These are phyloP conservation scores for Gymnopithys bicolor DNA, from an alignment of 2,797 vertebrate species.

Conservation along the genomic window DNA sequence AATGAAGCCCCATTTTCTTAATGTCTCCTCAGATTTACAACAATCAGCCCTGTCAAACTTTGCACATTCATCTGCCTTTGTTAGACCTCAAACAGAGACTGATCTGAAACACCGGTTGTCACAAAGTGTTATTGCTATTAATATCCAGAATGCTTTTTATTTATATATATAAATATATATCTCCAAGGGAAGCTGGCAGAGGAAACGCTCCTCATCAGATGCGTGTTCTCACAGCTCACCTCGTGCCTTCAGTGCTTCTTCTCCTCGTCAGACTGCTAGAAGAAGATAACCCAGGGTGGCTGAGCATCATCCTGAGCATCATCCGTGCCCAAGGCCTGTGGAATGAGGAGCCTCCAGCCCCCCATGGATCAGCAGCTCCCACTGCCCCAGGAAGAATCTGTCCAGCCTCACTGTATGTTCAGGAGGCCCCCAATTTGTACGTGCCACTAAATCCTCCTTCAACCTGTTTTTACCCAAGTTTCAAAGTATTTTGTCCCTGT, in stretches of 20 bases:
- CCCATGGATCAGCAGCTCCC: rapidly evolving
- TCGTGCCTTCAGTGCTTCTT: not conserved
- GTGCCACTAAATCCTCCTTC: not conserved
- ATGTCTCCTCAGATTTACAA: not conserved
- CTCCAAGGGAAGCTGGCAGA: not conserved
- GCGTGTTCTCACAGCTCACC: not conserved
- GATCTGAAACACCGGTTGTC: not conserved
- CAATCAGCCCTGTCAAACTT: not conserved
- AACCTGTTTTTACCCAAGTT: rapidly evolving
- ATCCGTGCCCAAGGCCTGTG: not conserved
- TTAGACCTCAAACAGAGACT: not conserved
- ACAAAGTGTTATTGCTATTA: slow-evolving; percentile 11
- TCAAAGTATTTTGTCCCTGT: not conserved
- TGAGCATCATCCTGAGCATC: not conserved
- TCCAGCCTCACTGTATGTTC: rapidly evolving
- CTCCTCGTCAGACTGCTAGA: not conserved
- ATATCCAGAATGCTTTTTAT: not conserved
- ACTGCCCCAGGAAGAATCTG: not conserved
- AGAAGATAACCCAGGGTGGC: not conserved
- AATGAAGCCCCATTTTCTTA: not conserved
- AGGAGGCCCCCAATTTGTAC: not conserved
- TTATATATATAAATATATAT: no score
- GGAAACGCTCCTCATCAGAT: not conserved
- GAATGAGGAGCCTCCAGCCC: not conserved
- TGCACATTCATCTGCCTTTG: not conserved